Percentiles rank a stretch among this genome's conserved stretches.
phyloP scores from a whole-genome alignment of 2,888 invertebrate species.

The Strigamia crassipes region DNA sequence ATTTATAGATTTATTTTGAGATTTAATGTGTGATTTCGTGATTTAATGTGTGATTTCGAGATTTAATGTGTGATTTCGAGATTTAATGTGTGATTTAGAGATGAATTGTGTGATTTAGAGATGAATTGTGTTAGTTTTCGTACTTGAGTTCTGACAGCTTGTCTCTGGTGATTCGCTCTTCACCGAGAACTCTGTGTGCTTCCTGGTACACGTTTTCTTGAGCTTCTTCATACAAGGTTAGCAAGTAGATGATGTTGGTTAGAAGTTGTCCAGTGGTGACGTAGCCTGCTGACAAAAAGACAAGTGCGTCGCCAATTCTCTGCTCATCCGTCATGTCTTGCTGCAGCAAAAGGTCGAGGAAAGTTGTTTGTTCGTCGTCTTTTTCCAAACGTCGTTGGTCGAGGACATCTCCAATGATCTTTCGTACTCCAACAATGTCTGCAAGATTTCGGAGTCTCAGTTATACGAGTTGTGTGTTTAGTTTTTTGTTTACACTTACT shows the following conservation, averaged over 20 bases:
- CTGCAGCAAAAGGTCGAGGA: conserved; percentile 38
- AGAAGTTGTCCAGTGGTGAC: conserved; percentile 43
- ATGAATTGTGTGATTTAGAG: too few relatives aligned
- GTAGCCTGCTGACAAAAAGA: conserved; percentile 45
- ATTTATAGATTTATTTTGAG: too few relatives aligned
- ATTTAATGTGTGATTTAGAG: too few relatives aligned
- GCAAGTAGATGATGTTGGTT: conserved; percentile 43
- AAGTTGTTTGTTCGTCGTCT: neutral
- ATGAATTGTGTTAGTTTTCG: neutral
- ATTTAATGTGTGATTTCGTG: too few relatives aligned
- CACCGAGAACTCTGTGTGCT: neutral
- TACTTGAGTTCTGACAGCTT: neutral
- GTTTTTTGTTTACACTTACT: neutral
- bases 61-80: too few relatives aligned
- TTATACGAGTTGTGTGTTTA: neutral
- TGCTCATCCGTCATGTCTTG: conserved; percentile 46
- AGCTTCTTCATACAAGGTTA: conserved; percentile 43
- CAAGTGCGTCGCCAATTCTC: conserved; percentile 43
- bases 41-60: too few relatives aligned
- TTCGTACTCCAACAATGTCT: conserved; percentile 1
- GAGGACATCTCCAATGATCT: neutral
- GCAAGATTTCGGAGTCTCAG: neutral
- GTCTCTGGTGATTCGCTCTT: neutral
- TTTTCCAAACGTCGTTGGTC: conserved; percentile 5
- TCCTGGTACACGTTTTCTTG: conserved; percentile 43